These are phyloP conservation scores for Regulus satrapa DNA, from an alignment of 2,113 vertebrate species.

Conservation along the genomic window DNA sequence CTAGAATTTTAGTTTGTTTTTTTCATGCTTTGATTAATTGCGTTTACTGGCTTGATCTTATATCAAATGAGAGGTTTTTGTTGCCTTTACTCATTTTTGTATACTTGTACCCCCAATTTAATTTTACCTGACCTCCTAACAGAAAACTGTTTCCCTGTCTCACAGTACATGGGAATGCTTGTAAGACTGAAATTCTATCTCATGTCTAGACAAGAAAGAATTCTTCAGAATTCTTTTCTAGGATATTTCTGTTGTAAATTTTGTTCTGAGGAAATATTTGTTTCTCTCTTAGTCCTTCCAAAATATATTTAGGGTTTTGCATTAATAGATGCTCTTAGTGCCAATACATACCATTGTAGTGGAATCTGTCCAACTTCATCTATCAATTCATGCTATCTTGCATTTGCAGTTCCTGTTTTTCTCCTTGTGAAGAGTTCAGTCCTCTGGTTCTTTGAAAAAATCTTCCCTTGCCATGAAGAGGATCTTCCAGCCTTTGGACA, in stretches of 20 bases:
- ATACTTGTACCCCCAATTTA: neutral
- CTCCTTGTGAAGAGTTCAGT: neutral
- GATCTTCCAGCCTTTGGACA: neutral
- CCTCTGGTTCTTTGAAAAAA: neutral
- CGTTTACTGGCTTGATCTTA: neutral
- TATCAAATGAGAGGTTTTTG: neutral
- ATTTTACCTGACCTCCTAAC: neutral
- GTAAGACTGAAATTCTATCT: neutral
- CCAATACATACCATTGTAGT: neutral
- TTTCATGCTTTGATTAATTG: neutral
- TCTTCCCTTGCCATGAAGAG: neutral
- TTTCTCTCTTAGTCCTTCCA: neutral
- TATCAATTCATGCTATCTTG: neutral
- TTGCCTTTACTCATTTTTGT: neutral
- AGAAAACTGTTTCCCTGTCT: neutral
- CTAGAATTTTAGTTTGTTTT: neutral
- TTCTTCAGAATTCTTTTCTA: neutral
- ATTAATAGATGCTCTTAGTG: neutral
- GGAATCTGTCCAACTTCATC: neutral
- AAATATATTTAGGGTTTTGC: neutral
- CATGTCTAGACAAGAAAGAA: neutral
- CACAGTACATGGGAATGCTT: neutral
- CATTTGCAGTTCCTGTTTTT: neutral
- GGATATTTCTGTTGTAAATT: neutral
- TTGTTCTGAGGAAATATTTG: neutral